Evolutionary conservation across 2,797 vertebrate species (phyloP), one percentile per base, ranked within the genome.

Genomic region (Neostethus bicornis): DNA sequence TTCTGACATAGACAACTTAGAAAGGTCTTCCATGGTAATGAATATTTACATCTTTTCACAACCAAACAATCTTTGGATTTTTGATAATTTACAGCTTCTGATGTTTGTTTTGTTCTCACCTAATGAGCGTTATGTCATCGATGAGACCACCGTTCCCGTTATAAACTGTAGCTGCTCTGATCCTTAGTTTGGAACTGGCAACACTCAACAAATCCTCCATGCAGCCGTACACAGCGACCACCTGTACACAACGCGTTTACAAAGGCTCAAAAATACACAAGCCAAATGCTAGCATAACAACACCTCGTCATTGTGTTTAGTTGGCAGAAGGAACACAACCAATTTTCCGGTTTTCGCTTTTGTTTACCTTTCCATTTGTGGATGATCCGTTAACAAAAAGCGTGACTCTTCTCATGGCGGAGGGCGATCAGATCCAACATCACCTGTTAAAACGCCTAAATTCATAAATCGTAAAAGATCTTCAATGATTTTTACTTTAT

Each of bases 141-240:
- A 97, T 95, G 32, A 95, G 90, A 48, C 95, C 95, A 14, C 95
- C 95, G 52, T 91, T 95, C 0, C 92, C 94, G 48, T 95, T 96
- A 73, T 93, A 95, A 14, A 96, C 90, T 19, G 88, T 91, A 39
- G 91, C 91, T 4, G 95, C 95, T 87, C 92, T 92, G 11, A 97
- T 93, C 25, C 93, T 93, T 1, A 97, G 91, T 78, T 95, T 96
- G n/a, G 65, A 88, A 43, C 93, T 93, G 20, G 95, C 95, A 25
- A 90, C 93, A 1, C 92, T 92, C 41, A 97, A 90, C 35, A 97
- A 39, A 52, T 96, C 95, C 7, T 93, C 93, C 38, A 97, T 64
- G 0, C 94, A 93, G 4, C 94, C 95, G 63, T 92, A 93, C 20
- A 95, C 93, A 20, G 94, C 93, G 47, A 95, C 93, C 6, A 97